phyloP scores from a whole-genome alignment of 37 sponge, comb jelly and placozoan species.

The Dysidea cf. avara region DNA sequence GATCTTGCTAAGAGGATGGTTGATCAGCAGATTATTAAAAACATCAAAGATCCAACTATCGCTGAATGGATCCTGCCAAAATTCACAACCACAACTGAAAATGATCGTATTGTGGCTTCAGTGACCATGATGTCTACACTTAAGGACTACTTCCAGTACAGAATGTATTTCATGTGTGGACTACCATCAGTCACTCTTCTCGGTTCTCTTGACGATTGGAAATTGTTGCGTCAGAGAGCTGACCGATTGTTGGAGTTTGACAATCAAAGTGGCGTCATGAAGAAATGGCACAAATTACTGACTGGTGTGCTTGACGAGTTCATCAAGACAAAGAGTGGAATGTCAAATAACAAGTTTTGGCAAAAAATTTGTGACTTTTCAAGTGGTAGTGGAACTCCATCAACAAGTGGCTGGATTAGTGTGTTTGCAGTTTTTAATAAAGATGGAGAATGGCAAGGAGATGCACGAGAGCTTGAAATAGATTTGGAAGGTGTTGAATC shows the following conservation, averaged over 20 bases:
- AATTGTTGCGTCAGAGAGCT: conserved; percentile 35
- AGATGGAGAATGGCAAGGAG: no score
- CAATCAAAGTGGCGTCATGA: no score
- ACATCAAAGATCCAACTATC: no score
- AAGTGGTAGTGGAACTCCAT: no score
- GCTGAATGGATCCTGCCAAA: no score
- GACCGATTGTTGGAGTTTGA: conserved; percentile 34
- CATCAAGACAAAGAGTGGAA: conserved; percentile 44
- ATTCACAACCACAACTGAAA: no score
- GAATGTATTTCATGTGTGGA: conserved; percentile 28
- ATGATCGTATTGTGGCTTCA: no score
- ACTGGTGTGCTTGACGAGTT: conserved; percentile 48
- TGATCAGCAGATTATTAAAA: conserved; percentile 42
- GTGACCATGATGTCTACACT: conserved; percentile 53
- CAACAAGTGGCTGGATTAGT: no score
- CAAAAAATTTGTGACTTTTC: conserved; percentile 26
- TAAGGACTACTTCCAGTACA: conserved; percentile 45
- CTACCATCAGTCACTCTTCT: conserved; percentile 65
- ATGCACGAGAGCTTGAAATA: no score
- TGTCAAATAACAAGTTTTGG: conserved; percentile 48
- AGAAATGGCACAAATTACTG: conserved; percentile 44
- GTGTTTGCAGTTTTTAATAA: no score
- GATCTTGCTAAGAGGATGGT: conserved; percentile 58
- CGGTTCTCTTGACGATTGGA: conserved; percentile 57
- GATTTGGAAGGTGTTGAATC: no score